Evolutionary conservation across 2,113 vertebrate genomes (phyloP), one percentile per base, ranked within the genome.

Genomic region (Pavo muticus): DNA sequence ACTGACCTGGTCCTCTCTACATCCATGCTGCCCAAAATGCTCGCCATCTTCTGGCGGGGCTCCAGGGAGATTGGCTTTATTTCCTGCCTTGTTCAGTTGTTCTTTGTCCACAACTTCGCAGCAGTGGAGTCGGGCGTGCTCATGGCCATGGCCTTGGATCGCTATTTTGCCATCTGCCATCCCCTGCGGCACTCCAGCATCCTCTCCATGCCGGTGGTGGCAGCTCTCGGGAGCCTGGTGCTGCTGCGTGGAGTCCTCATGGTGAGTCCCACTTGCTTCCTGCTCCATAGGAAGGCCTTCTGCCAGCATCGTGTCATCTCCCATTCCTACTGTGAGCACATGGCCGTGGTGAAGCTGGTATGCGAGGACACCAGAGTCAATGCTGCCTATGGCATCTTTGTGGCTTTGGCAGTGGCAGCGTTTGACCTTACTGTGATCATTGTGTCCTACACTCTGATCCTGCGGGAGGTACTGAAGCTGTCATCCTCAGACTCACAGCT

Each of bases 81-180:
- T 23, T 79, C 95, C 54, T 98, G 97, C 79, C 96, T 97, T 64
- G 19, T 40, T 19, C 97, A 97, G 71, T 10, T 97, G 40, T 97
- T 97, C 84, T 95, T 97, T 74, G 93, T 96, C 50, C 96, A 96
- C 14, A 35, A 83, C 37, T 97, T 97, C 80, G 77, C 92, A 0
- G 48, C 68, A 2, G 39, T 40, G 44, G 44, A 45, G 44, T 45
- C 44, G 17, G 44, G 44, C 13, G 44, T 45, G 44, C 44, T 45
- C 44, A 18, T 45, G 44, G 44, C 44, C 44, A 45, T 45, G 44
- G 44, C 44, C 44, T 45, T 45, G 44, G 44, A 45, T 45, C 44
- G 44, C 17, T 45, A 45, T 45, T 45, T 45, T 45, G 44, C 44
- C 44, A 45, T 45, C 17, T 45, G 44, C 44, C 18, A 45, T 45